Evolutionary conservation across 2,888 invertebrate genomes (phyloP).

Genomic region (Agrilus biguttatus): DNA sequence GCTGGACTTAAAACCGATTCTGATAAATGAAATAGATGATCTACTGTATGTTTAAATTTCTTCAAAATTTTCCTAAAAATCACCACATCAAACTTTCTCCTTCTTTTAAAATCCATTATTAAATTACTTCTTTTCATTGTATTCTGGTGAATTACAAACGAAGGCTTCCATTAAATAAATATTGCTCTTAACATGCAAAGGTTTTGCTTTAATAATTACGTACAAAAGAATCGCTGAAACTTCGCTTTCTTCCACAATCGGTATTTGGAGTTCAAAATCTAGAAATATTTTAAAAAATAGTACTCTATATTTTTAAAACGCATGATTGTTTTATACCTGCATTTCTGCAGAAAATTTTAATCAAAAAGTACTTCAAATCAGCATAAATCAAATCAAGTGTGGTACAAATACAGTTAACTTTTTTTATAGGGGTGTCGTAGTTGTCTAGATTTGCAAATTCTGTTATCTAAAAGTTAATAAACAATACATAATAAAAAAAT

Average conservation of each 20-base stretch:
- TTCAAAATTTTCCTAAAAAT: constrained; percentile 17
- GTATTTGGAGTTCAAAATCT: constrained; percentile 22
- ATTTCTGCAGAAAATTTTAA: constrained; percentile 25
- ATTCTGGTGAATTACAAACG: constrained; percentile 19
- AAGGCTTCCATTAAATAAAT: constrained; percentile 30
- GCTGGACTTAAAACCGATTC: constrained; percentile 12
- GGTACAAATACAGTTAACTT: constrained; percentile 30
- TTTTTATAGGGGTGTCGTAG: constrained; percentile 29
- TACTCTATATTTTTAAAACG: neutral
- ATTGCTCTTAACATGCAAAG: constrained; percentile 30
- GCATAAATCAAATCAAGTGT: constrained; percentile 33
- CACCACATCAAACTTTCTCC: no score
- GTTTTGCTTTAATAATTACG: constrained; percentile 30
- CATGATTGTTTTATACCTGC: constrained; percentile 14
- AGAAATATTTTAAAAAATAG: constrained; percentile 1
- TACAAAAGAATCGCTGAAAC: constrained; percentile 28
- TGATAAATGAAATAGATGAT: constrained; percentile 11
- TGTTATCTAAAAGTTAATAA: constrained; percentile 20
- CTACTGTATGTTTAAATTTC: constrained; percentile 17
- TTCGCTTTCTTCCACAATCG: constrained; percentile 24
- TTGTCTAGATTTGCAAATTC: constrained; percentile 31
- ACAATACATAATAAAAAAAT: neutral
- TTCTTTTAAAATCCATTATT: no score
- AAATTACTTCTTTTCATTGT: constrained; percentile 14
- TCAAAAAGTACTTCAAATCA: constrained; percentile 31